Evolutionary conservation across 2,113 vertebrate species (phyloP), one percentile per base, ranked within the genome.

Genomic region (Lophotis ruficrista): DNA sequence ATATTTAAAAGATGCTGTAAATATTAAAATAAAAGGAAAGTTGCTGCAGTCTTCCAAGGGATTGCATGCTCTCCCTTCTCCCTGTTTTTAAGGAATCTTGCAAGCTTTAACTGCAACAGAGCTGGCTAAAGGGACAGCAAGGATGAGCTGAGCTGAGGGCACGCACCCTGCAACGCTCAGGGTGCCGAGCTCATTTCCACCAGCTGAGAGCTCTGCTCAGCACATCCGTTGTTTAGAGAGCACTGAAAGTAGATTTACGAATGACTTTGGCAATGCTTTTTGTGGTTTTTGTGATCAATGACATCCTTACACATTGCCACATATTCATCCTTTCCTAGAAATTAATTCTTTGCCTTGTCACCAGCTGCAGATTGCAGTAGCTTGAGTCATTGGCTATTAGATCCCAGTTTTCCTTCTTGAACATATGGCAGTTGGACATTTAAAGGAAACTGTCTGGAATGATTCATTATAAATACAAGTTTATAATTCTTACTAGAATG

Each of bases 301-400:
- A 83, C 61, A 78, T 58, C 33, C 51, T 89, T 87, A 70, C 43
- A 51, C 22, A 73, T 25, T 77, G 37, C 41, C 50, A 93, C 43
- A 81, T 57, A 89, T 7, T 94, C 23, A 89, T 92, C 9, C 91
- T 87, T 96, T 88, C 93, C 75, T 92, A 83, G 58, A 86, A 97
- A 78, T 90, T 48, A 91, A 28, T 83, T 80, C 54, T 73, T 78
- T 87, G 73, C 70, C 58, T 93, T 82, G 64, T 86, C 69, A 81
- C 60, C 9, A 30, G 75, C 71, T 89, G 54, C 35, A 95, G 78
- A 88, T 33, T 86, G 75, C 76, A 94, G 82, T 70, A 80, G 47
- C 57, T 81, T 92, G 90, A 96, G 56, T 95, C 90, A 94, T 0
- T 56, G 83, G 30, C 76, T 92, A 92, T 64, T 38, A 83, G 47